Evolutionary conservation across 1,140 invertebrate species (phyloP).

Genomic region (Pinna nobilis): DNA sequence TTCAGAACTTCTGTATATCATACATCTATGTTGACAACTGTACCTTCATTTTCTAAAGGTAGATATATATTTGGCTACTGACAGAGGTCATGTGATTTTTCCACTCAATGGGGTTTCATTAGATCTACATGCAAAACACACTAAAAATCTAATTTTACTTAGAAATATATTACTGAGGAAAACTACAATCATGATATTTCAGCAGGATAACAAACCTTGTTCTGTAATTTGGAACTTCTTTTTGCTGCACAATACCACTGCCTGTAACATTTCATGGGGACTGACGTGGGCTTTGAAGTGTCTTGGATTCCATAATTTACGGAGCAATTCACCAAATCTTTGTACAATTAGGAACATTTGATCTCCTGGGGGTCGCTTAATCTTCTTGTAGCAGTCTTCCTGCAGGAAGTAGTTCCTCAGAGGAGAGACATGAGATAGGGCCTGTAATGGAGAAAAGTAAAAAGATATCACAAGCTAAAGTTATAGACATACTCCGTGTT

Average conservation of each 20-base stretch:
- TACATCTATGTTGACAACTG: no score
- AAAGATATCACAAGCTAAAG: no score
- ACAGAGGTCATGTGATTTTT: no score
- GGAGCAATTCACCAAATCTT: conserved; percentile 96
- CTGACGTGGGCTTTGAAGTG: conserved; percentile 99
- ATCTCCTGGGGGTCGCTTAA: conserved; percentile 91
- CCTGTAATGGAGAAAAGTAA: conserved; percentile 77
- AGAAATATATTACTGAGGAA: no score
- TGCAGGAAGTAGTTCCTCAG: conserved; percentile 95
- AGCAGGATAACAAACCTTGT: conserved; percentile 83
- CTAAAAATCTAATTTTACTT: no score
- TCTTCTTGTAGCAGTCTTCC: conserved; percentile 92
- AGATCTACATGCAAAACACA: no score
- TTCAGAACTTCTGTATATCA: no score
- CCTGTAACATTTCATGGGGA: conserved; percentile 99
- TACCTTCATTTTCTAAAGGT: no score
- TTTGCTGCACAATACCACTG: conserved; percentile 98
- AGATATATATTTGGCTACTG: no score
- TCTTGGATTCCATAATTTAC: conserved; percentile 99
- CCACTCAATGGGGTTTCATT: no score
- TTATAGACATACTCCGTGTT: no score
- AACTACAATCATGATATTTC: no score
- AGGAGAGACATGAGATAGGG: conserved; percentile 94
- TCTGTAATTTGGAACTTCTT: conserved; percentile 99
- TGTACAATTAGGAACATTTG: conserved; percentile 90